phyloP scores from a whole-genome alignment of 2,888 invertebrate species.

The Cyrtodaria siliqua region DNA sequence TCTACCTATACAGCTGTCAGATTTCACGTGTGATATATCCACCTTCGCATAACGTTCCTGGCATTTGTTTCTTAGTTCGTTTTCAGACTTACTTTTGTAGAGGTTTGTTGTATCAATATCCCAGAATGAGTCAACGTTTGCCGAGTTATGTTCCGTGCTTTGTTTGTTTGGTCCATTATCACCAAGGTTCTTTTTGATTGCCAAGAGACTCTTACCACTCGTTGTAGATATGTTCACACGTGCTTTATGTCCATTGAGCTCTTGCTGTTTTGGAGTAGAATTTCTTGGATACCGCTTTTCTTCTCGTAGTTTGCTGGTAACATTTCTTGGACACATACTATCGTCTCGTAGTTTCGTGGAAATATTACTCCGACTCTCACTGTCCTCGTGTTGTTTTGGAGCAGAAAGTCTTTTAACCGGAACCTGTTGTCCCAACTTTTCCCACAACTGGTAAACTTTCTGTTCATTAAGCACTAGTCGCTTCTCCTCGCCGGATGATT shows the following conservation, averaged over 20 bases:
- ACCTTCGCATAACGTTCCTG: not conserved
- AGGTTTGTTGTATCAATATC: conserved; percentile 39
- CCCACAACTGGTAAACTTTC: conserved; percentile 59
- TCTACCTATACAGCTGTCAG: not conserved
- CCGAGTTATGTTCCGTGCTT: no score
- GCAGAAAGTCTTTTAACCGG: no score
- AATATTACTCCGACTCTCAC: not conserved
- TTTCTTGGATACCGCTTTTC: conserved; percentile 27
- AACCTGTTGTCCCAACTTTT: conserved; percentile 32
- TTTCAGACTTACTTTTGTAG: conserved; percentile 24
- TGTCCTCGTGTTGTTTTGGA: no score
- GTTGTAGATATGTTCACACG: not conserved
- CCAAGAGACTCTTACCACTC: conserved; percentile 9
- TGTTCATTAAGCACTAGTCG: conserved; percentile 49
- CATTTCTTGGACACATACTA: not conserved
- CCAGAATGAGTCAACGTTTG: conserved; percentile 41
- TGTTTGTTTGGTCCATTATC: not conserved
- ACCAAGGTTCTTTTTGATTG: conserved; percentile 24
- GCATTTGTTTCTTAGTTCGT: conserved; percentile 6
- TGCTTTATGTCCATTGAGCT: not conserved
- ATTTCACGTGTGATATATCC: not conserved
- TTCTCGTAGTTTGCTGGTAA: not conserved
- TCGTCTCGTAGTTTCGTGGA: no score
- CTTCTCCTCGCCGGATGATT: conserved; percentile 56
- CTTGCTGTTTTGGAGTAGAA: conserved; percentile 48